Evolutionary conservation across 2,797 vertebrate genomes (phyloP).

Genomic region (Enteromius radiatus): DNA sequence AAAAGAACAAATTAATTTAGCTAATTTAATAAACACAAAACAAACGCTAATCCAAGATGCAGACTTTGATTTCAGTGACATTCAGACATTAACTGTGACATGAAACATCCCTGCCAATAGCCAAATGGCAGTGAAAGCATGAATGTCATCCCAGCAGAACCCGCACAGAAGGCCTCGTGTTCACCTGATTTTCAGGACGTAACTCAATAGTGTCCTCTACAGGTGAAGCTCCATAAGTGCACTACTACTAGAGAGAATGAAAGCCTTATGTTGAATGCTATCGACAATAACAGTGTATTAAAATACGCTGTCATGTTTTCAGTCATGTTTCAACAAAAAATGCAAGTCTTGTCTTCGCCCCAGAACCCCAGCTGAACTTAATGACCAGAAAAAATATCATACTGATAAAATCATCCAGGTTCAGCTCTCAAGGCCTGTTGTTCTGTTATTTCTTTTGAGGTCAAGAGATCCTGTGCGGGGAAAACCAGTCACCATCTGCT

Average conservation of each 20-base stretch:
- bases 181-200: not conserved
- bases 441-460: constrained; percentile 41
- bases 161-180: not conserved
- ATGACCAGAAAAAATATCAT: not conserved
- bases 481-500: constrained; percentile 69
- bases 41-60: no score
- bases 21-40: no score
- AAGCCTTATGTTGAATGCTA: not conserved
- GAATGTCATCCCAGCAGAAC: not conserved
- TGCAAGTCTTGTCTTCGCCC: not conserved
- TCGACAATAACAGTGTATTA: not conserved
- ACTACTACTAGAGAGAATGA: not conserved
- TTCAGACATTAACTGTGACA: not conserved
- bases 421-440: constrained; percentile 44
- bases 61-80: not conserved
- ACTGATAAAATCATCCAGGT: not conserved
- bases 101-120: not conserved
- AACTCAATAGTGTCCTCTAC: constrained; percentile 44
- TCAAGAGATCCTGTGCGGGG: constrained; percentile 49
- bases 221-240: not conserved
- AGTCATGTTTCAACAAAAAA: not conserved
- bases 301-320: not conserved
- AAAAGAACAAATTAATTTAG: no score
- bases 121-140: not conserved
- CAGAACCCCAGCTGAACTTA: not conserved